Evolutionary conservation across 2,888 invertebrate genomes (phyloP), one percentile per base, ranked within the genome.

Genomic region (Muschampia plurimacula): DNA sequence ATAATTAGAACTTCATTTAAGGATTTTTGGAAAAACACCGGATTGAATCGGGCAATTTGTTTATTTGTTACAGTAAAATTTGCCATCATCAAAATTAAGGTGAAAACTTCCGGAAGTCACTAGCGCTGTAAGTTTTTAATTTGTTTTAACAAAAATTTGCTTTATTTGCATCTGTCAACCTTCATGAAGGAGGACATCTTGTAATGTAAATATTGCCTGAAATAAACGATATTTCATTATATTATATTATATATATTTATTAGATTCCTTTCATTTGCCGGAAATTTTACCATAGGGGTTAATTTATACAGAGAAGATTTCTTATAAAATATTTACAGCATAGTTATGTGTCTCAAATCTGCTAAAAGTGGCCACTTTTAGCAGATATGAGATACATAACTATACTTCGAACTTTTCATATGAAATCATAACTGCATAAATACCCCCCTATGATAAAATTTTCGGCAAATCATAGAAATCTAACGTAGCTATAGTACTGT

Each of bases 41-140:
- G 55, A 55, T 55, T 55, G 55, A 55, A 55, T 55, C 55, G 55
- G 55, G 55, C 15, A 55, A 55, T 55, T 55, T 55, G 22, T 55
- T 55, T 55, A 55, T 55, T 55, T 55, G 55, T 55, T 55, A 55
- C 55, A 55, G 55, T 59, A 59, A 60, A 60, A 60, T 60, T 60
- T 60, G 60, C 60, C 60, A 60, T 60, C 60, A 60, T 60, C 60
- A 60, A 60, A 9, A 60, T 60, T 60, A 60, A 60, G 60, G 60
- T 60, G 60, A 60, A 60, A 60, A 60, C 60, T 60, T 60, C 60
- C 60, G 60, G 60, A 60, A 60, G 60, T 60, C 60, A 60, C 60
- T 60, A 60, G 60, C 60, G 60, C 60, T 60, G 60, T 60, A 60
- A 60, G 60, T 60, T 60, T 60, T 60, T 60, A 60, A 60, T 60